phyloP scores from a whole-genome alignment of 2,888 invertebrate genomes.

The Molorchus minor region DNA sequence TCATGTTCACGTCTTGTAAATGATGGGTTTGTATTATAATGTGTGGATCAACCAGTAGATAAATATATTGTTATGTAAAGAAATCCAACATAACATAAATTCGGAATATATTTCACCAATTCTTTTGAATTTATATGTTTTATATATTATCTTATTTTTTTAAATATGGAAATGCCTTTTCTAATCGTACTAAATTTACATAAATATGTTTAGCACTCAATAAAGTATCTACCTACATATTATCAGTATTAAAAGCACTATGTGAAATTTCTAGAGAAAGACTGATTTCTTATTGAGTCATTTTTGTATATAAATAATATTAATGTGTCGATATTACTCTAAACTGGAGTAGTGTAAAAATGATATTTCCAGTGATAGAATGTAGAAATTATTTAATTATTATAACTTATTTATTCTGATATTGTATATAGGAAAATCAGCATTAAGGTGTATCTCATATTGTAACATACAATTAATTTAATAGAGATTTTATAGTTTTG shows the following conservation, averaged over 20 bases:
- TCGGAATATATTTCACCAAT: too few species aligned
- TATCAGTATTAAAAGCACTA: slow-evolving; percentile 48
- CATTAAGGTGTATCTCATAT: slow-evolving; percentile 54
- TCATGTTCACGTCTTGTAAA: too few species aligned
- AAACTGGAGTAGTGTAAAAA: slow-evolving; percentile 19
- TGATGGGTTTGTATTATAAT: too few species aligned
- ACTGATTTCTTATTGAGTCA: slow-evolving; percentile 45
- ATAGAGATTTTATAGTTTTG: slow-evolving; percentile 39
- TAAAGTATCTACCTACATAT: slow-evolving; percentile 31
- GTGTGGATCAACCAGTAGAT: too few species aligned
- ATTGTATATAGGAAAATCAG: slow-evolving; percentile 53
- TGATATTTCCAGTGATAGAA: slow-evolving; percentile 20
- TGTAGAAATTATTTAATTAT: slow-evolving; percentile 25
- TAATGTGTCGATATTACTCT: slow-evolving; percentile 33
- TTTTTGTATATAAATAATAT: slow-evolving; percentile 34
- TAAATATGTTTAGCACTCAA: too few species aligned
- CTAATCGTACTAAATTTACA: slow-evolving; percentile 21
- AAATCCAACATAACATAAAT: too few species aligned
- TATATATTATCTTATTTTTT: too few species aligned
- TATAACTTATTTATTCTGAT: slow-evolving; percentile 45
- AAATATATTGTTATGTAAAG: too few species aligned
- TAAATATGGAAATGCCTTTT: too few species aligned
- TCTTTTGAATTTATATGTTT: too few species aligned
- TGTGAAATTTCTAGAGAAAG: slow-evolving; percentile 43
- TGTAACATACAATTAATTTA: slow-evolving; percentile 50